Percentiles rank a stretch among this genome's conserved stretches.
These are phyloP conservation scores for Bombus superbus DNA, from an alignment of 1,140 invertebrate species.

Conservation along the genomic window DNA sequence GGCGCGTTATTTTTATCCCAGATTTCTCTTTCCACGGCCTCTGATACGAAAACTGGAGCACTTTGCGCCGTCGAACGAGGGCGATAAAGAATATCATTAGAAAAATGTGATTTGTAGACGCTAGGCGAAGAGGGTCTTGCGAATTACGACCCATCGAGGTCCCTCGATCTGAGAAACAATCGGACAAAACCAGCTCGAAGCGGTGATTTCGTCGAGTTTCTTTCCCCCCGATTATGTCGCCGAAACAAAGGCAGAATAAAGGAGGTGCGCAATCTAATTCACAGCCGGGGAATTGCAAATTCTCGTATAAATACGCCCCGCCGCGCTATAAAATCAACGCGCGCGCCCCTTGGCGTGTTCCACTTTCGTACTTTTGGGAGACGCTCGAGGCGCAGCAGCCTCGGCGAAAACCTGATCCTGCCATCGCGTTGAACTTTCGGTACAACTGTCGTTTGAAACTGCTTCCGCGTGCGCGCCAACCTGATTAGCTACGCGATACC, in stretches of 20 bases:
- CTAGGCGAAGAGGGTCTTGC: neutral
- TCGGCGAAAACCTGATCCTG: constrained; percentile 4
- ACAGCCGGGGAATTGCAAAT: constrained; percentile 37
- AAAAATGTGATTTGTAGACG: neutral
- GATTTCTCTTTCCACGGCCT: no score
- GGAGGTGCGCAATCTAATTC: constrained; percentile 4
- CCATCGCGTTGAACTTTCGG: constrained; percentile 24
- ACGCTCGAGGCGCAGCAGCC: neutral
- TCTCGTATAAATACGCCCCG: constrained; percentile 44
- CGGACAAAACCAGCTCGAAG: neutral
- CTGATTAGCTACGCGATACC: constrained; percentile 21
- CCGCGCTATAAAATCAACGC: constrained; percentile 36
- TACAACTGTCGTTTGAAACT: constrained; percentile 35
- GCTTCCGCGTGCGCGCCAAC: constrained; percentile 8
- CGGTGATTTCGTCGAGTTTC: neutral
- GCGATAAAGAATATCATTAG: neutral
- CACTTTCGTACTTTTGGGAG: neutral
- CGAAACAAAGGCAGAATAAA: constrained; percentile 12
- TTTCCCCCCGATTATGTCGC: neutral
- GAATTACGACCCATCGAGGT: neutral
- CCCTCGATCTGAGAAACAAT: neutral
- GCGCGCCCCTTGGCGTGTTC: neutral
- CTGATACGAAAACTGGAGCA: no score
- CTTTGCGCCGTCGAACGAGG: neutral
- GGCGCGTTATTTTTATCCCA: no score